Evolutionary conservation across 2,888 invertebrate species (phyloP).

Genomic region (Agapostemon virescens): DNA sequence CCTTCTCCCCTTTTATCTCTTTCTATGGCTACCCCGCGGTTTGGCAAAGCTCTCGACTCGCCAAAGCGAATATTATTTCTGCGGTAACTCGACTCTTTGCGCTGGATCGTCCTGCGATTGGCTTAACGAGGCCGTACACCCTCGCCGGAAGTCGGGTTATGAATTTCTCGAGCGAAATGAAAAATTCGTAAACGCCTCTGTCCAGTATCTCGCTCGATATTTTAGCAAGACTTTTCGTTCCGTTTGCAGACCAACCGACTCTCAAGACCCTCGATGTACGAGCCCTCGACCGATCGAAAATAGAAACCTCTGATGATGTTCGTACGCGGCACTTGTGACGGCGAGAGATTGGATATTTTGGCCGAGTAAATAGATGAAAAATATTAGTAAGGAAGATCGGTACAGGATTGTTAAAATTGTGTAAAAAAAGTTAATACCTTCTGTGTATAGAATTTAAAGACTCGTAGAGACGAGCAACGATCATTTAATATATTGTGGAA

Average conservation of each 20-base stretch:
- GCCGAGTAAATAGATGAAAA: not conserved
- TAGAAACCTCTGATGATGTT: not conserved
- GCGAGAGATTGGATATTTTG: not conserved
- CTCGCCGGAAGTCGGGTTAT: slow-evolving; percentile 24
- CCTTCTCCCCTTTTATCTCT: not conserved
- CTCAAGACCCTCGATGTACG: not conserved
- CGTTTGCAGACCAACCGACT: not conserved
- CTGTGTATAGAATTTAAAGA: not conserved
- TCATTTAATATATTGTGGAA: too few species aligned
- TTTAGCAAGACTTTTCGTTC: slow-evolving; percentile 15
- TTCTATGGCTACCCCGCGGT: slow-evolving; percentile 35
- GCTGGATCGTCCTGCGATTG: slow-evolving; percentile 6
- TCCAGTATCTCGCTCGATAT: not conserved
- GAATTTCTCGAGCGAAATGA: slow-evolving; percentile 35
- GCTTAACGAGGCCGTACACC: slow-evolving; percentile 35
- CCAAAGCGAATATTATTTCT: slow-evolving; percentile 63
- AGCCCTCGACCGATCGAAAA: not conserved
- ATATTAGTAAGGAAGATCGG: not conserved
- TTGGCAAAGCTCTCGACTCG: slow-evolving; percentile 56
- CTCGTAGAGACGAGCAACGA: too few species aligned
- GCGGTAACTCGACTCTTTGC: slow-evolving; percentile 45
- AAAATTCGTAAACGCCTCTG: slow-evolving; percentile 24
- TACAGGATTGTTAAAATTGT: not conserved
- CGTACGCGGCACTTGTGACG: not conserved
- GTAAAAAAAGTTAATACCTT: not conserved